Evolutionary conservation across 2,113 vertebrate species (phyloP).

Genomic region (Australoheros scitulus): DNA sequence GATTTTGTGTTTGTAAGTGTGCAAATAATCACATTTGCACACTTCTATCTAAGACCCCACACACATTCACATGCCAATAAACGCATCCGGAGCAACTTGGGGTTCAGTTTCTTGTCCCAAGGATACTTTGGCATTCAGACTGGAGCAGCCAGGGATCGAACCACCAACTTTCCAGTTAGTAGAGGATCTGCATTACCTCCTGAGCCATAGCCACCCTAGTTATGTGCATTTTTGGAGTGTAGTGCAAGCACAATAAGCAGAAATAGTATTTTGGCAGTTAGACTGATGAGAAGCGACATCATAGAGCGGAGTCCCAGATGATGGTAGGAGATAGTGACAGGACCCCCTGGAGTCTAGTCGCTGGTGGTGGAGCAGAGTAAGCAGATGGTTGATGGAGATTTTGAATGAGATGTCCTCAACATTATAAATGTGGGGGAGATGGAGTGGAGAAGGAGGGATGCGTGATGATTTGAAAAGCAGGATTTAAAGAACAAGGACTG

Average conservation of each 20-base stretch:
- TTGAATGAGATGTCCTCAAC: background rate
- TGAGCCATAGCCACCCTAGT: background rate
- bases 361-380: slow-evolving; percentile 1
- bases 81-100: too few relatives aligned
- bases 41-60: too few relatives aligned
- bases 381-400: slow-evolving; percentile 1
- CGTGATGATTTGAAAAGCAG: background rate
- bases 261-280: slow-evolving; percentile 1
- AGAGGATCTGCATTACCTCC: too few relatives aligned
- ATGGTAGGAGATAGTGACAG: background rate
- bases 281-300: slow-evolving; percentile 4
- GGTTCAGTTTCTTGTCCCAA: too few relatives aligned
- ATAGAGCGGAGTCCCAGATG: background rate
- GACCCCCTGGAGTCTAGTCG: slow-evolving; percentile 2
- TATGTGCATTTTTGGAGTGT: background rate
- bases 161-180: too few relatives aligned
- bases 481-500: background rate
- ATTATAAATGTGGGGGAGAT: background rate
- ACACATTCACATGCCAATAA: too few relatives aligned
- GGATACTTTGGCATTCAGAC: too few relatives aligned
- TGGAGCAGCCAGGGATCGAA: too few relatives aligned
- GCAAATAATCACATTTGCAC: too few relatives aligned
- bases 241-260: slow-evolving; percentile 4
- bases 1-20: background rate
- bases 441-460: background rate